Conservation (phyloP, 1,140 invertebrate genomes). For the Batillaria attramentaria region DNA sequence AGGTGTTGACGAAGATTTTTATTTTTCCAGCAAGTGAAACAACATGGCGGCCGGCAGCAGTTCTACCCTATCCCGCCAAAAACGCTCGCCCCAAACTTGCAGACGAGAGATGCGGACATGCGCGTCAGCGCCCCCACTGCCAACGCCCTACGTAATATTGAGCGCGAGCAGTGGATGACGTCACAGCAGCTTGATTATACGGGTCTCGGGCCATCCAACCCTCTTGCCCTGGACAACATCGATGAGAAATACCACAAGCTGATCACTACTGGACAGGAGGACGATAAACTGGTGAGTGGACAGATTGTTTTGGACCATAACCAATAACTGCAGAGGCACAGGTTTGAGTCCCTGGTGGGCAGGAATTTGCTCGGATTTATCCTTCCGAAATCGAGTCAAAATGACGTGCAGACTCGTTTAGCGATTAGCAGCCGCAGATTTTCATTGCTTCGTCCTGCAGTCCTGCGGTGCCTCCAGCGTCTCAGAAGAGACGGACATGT, state of each 20-base stretch:
- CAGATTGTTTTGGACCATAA: no score
- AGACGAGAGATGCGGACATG: conserved; percentile 51
- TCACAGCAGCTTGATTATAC: conserved; percentile 63
- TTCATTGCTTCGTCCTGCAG: no score
- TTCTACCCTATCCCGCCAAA: conserved; percentile 67
- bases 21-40: conserved; percentile 46
- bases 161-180: conserved; percentile 67
- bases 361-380: no score
- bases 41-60: conserved; percentile 59
- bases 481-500: no score
- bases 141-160: conserved; percentile 65
- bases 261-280: conserved; percentile 50
- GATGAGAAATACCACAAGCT: conserved; percentile 58
- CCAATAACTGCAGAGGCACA: no score
- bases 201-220: conserved; percentile 64
- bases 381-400: no score
- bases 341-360: no score
- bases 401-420: no score
- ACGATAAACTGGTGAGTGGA: conserved; percentile 65
- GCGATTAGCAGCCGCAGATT: no score
- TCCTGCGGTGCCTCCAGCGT: no score
- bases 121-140: conserved; percentile 52
- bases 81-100: conserved; percentile 62
- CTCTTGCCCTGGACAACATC: conserved; percentile 64
- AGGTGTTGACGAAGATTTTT: no score